phyloP scores from a whole-genome alignment of 2,888 invertebrate genomes.

The Drosophila birchii region DNA sequence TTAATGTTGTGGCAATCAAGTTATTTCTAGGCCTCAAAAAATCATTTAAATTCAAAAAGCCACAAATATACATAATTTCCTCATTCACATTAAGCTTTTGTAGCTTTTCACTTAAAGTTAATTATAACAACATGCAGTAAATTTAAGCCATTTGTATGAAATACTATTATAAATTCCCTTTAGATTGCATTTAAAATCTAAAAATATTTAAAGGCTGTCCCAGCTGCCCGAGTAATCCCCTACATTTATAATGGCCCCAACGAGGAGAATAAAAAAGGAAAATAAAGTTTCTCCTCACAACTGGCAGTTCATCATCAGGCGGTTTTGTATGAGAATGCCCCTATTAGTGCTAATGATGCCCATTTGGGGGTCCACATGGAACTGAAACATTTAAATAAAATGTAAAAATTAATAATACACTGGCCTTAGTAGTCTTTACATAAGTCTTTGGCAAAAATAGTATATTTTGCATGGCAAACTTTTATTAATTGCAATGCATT shows the following conservation, averaged over 20 bases:
- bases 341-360: slow-evolving; percentile 22
- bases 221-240: slow-evolving; percentile 36
- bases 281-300: slow-evolving; percentile 10
- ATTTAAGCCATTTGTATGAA: neutral
- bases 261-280: slow-evolving; percentile 9
- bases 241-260: slow-evolving; percentile 27
- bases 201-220: neutral
- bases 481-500: neutral
- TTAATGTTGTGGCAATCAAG: neutral
- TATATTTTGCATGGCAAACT: neutral
- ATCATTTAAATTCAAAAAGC: neutral
- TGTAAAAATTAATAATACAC: slow-evolving; percentile 11
- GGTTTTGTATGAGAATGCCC: slow-evolving; percentile 2
- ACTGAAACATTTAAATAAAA: slow-evolving; percentile 13
- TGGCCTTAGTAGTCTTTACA: neutral
- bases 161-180: neutral
- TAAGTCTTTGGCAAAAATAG: neutral
- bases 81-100: neutral
- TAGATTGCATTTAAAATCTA: slow-evolving; percentile 22
- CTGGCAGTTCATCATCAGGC: slow-evolving; percentile 25
- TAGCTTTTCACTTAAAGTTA: neutral
- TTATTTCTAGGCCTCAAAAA: neutral
- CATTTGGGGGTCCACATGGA: slow-evolving; percentile 2
- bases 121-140: neutral
- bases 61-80: neutral